Evolutionary conservation across 2,113 vertebrate genomes (phyloP).

Genomic region (Glaucidium brasilianum): DNA sequence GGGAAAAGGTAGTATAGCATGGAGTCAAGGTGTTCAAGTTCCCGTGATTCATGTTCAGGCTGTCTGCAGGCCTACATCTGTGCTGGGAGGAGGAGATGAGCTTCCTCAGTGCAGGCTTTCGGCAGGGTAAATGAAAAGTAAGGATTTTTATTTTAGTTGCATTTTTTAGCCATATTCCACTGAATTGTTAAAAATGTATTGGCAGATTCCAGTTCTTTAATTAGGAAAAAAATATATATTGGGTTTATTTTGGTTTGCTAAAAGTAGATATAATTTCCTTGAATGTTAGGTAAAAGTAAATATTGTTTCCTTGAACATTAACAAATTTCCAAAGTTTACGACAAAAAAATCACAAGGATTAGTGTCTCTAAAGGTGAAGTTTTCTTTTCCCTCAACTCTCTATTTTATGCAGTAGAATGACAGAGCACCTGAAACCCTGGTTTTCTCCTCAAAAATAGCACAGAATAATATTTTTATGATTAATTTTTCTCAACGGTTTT

Average conservation of each 20-base stretch:
- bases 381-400: not conserved
- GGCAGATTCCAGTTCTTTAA: not conserved
- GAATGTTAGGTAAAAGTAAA: not conserved
- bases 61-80: not conserved
- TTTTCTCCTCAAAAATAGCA: conserved; percentile 21
- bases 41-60: not conserved
- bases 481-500: not conserved
- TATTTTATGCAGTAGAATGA: not conserved
- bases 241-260: not conserved
- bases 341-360: not conserved
- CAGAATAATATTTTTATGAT: not conserved
- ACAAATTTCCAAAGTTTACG: not conserved
- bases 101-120: not conserved
- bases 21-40: not conserved
- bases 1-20: not conserved
- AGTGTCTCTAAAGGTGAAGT: not conserved
- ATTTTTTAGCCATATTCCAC: not conserved
- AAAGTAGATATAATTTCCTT: not conserved
- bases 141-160: not conserved
- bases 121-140: not conserved
- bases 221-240: not conserved
- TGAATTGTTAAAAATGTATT: not conserved
- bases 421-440: not conserved
- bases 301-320: not conserved
- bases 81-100: not conserved